Evolutionary conservation across 2,113 vertebrate species (phyloP).

Genomic region (Pseudorhombus dupliciocellatus): DNA sequence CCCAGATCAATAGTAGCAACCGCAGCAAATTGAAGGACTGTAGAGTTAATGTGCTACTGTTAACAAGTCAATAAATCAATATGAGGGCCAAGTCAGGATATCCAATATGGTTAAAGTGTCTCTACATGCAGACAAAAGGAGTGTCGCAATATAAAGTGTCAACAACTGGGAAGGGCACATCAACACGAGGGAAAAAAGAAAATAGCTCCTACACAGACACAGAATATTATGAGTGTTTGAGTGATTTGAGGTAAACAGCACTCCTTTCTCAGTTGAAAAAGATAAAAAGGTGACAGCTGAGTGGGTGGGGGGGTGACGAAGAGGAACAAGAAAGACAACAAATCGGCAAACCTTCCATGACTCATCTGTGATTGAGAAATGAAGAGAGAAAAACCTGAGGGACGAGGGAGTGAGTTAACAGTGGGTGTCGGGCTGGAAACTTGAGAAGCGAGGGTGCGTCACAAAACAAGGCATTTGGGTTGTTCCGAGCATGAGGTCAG

Average conservation of each 20-base stretch:
- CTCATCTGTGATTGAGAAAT: slow-evolving; percentile 55
- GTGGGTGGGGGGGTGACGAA: slow-evolving; percentile 21
- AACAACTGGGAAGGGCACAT: not conserved
- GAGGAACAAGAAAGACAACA: not conserved
- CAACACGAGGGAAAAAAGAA: not conserved
- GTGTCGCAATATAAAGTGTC: not conserved
- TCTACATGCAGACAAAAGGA: slow-evolving; percentile 17
- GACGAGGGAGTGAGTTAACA: slow-evolving; percentile 10
- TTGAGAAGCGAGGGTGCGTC: slow-evolving; percentile 42
- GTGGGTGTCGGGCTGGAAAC: slow-evolving; percentile 57
- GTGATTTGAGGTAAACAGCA: slow-evolving; percentile 8
- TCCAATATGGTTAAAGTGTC: slow-evolving; percentile 10
- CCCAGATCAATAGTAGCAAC: slow-evolving; percentile 40
- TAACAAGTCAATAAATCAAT: slow-evolving; percentile 55
- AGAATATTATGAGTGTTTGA: not conserved
- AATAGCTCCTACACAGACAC: not conserved
- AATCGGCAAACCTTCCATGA: slow-evolving; percentile 57
- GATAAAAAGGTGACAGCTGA: not conserved
- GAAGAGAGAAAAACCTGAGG: slow-evolving; percentile 23
- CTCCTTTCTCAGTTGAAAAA: slow-evolving; percentile 21
- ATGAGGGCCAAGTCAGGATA: not conserved
- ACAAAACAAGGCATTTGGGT: slow-evolving; percentile 30
- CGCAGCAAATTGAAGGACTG: slow-evolving; percentile 16
- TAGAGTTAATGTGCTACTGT: slow-evolving; percentile 29
- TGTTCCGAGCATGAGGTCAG: slow-evolving; percentile 25